Evolutionary conservation across 1,140 invertebrate species (phyloP).

Genomic region (Condylostylus longicornis): DNA sequence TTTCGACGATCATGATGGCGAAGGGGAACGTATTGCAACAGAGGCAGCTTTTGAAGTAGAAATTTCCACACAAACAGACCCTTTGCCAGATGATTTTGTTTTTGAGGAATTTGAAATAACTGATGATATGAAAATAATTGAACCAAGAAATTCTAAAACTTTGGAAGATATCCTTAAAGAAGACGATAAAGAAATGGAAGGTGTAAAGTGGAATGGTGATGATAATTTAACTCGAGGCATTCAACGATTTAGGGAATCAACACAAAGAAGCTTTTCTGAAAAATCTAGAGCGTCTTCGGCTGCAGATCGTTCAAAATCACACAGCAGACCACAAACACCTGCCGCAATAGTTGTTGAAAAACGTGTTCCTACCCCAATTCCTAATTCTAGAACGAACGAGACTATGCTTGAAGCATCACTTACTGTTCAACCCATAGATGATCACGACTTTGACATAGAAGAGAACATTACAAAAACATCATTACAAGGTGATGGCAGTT

Average conservation of each 20-base stretch:
- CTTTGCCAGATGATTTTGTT: conserved; percentile 57
- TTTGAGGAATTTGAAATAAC: conserved; percentile 47
- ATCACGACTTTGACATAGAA: conserved; percentile 22
- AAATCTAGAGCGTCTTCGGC: conserved; percentile 36
- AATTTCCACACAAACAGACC: conserved; percentile 66
- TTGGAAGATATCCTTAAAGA: conserved; percentile 24
- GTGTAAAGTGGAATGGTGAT: conserved; percentile 23
- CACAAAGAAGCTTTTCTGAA: conserved; percentile 38
- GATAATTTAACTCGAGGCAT: conserved; percentile 29
- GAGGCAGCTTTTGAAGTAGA: conserved; percentile 40
- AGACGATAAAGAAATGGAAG: conserved; percentile 14
- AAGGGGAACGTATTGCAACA: too few relatives aligned
- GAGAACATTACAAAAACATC: conserved; percentile 7
- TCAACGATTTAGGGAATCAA: conserved; percentile 34
- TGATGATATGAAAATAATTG: conserved; percentile 32
- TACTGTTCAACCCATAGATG: conserved; percentile 36
- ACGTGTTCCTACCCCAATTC: conserved; percentile 38
- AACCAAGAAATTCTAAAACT: conserved; percentile 21
- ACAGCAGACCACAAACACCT: conserved; percentile 38
- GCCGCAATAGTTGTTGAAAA: conserved; percentile 42
- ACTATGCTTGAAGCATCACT: conserved; percentile 39
- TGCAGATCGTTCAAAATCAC: conserved; percentile 35
- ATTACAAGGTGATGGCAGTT: background rate
- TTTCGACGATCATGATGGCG: conserved; percentile 1
- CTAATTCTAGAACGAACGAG: conserved; percentile 29